Base-by-base conservation (phyloP, 2,888 invertebrate genomes). In the Erebia ligea region DNA sequence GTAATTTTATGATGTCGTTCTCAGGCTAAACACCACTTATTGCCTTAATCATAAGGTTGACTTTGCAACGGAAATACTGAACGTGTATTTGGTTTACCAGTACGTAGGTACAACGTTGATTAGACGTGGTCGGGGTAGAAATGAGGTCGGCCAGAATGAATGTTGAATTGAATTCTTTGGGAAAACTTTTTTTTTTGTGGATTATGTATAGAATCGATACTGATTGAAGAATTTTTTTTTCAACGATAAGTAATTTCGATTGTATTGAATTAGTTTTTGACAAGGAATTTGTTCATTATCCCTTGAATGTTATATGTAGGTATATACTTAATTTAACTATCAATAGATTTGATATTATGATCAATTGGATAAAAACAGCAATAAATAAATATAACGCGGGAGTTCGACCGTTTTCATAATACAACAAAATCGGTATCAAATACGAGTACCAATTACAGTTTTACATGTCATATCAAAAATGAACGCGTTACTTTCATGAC, bases 51-150 rank as follows among this genome's bases (percentile, higher is more conserved):
- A 48, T 62, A 62, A 21, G 62, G 45, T 45, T 21, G 13, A 62
- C 1, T 62, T 62, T 62, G 19, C 48, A 62, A 48, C 2, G 48
- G 62, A 21, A 48, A 21, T 48, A 13, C 21, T 21, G 15, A 19
- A 19, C 13, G 19, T 45, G n/a, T 45, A 45, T 45, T 48, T 62
- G 62, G 45, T 48, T 62, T 62, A 19, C 9, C 48, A 10, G 17
- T 25, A 52, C 17, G 64, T 2, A 34, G 40, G 64, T 2, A 34
- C 17, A 13, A 59, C 45, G 54, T 56, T 68, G 68, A 68, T 68
- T 68, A 68, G 62, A 68, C 34, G 59, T 9, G 61, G 52, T 62
- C 48, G 48, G 62, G 17, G 50, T 15, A 52, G 68, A 42, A 68
- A 48, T 62, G 62, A 54, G 62, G 68, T 68, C 42, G 42, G 61